phyloP scores from a whole-genome alignment of 2,797 vertebrate genomes.

The Danio tinwini region DNA sequence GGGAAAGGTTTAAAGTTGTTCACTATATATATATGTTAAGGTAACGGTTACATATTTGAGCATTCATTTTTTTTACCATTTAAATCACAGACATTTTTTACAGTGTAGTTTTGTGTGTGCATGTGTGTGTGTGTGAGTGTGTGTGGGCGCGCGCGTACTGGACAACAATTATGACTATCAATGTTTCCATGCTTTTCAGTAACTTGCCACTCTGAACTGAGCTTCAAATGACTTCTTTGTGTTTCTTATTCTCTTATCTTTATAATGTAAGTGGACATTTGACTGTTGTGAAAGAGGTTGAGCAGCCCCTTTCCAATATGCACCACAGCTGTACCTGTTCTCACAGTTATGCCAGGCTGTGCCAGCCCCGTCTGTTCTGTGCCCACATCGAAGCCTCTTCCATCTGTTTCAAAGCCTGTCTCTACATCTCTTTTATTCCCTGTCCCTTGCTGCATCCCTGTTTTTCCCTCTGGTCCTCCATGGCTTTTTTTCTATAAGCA shows the following conservation, averaged over 20 bases:
- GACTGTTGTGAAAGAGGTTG: constrained; percentile 58
- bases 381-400: constrained; percentile 42
- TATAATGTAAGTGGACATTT: constrained; percentile 23
- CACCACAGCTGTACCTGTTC: constrained; percentile 52
- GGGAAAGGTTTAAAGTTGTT: too few relatives aligned
- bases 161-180: neutral
- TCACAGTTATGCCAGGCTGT: constrained; percentile 40
- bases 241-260: neutral
- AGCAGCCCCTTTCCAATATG: constrained; percentile 54
- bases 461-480: neutral
- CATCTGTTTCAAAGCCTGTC: constrained; percentile 56
- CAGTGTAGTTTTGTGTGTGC: too few relatives aligned
- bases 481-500: neutral
- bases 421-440: neutral
- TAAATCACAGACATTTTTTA: too few relatives aligned
- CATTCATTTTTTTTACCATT: too few relatives aligned
- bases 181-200: neutral
- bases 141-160: too few relatives aligned
- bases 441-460: neutral
- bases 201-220: constrained; percentile 65
- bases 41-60: too few relatives aligned
- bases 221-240: neutral
- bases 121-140: too few relatives aligned
- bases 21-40: too few relatives aligned
- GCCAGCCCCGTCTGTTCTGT: constrained; percentile 46